Percentiles rank a stretch among this genome's conserved stretches.
Evolutionary conservation across 2,113 vertebrate species (phyloP).

Genomic region (Sarotherodon lohbergeri): DNA sequence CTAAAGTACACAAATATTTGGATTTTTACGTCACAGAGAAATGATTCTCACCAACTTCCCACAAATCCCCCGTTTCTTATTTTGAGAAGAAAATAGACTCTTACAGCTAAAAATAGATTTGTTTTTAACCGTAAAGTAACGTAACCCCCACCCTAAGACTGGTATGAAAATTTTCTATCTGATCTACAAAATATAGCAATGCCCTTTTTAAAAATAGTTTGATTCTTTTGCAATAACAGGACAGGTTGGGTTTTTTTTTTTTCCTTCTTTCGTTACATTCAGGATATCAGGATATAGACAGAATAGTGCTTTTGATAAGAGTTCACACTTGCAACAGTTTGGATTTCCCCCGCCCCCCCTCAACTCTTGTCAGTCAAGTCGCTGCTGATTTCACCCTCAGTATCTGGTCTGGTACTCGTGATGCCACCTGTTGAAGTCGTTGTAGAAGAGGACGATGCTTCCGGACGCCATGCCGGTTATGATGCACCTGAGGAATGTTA

Average conservation of each 20-base stretch:
- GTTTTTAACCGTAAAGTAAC: slow-evolving; percentile 77
- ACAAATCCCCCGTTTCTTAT: slow-evolving; percentile 52
- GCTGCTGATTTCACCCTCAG: slow-evolving; percentile 61
- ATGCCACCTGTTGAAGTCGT: slow-evolving; percentile 97
- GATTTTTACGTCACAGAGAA: slow-evolving; percentile 54
- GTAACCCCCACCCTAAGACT: slow-evolving; percentile 77
- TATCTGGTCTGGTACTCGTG: slow-evolving; percentile 96
- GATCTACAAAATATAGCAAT: slow-evolving; percentile 99
- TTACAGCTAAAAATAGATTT: slow-evolving; percentile 97
- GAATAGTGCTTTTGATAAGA: slow-evolving; percentile 41
- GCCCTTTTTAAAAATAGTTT: slow-evolving; percentile 94
- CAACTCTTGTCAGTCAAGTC: neutral
- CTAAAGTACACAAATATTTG: slow-evolving; percentile 65
- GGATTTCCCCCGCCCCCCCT: neutral
- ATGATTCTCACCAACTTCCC: slow-evolving; percentile 46
- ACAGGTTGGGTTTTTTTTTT: neutral
- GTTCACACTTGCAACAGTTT: slow-evolving; percentile 23
- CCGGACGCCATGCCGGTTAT: slow-evolving; percentile 97
- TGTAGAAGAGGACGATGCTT: slow-evolving; percentile 98
- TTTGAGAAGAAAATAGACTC: slow-evolving; percentile 91
- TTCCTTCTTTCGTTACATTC: slow-evolving; percentile 63
- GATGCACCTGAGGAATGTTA: slow-evolving; percentile 79
- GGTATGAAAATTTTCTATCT: slow-evolving; percentile 75
- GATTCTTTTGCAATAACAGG: slow-evolving; percentile 73
- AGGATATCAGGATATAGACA: slow-evolving; percentile 72